A percentile compares a stretch with the other conserved stretches of the same genome.
These are phyloP conservation scores for Atrina japonica DNA, from an alignment of 2,888 invertebrate species.

Conservation along the genomic window DNA sequence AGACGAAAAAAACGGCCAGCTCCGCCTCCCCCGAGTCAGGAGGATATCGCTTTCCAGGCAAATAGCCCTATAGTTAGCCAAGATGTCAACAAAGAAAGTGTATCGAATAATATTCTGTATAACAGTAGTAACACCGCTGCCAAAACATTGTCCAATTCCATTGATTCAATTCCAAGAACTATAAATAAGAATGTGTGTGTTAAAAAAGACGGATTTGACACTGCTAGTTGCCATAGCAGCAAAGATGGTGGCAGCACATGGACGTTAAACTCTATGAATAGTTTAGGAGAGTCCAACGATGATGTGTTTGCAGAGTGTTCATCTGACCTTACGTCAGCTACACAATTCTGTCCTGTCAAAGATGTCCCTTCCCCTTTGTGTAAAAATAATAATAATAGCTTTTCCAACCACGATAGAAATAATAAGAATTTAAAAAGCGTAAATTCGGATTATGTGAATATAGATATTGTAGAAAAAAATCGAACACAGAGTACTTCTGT, in stretches of 20 bases:
- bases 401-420: background rate
- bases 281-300: conserved; percentile 58
- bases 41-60: background rate
- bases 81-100: conserved; percentile 6
- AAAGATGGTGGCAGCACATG: conserved; percentile 47
- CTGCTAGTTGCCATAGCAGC: conserved; percentile 42
- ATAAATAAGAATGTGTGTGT: background rate
- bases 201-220: conserved; percentile 9
- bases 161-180: conserved; percentile 22
- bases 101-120: background rate
- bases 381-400: conserved; percentile 11
- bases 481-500: conserved; percentile 68
- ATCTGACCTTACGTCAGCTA: background rate
- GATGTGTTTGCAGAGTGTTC: conserved; percentile 58
- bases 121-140: background rate
- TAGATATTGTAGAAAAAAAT: conserved; percentile 46
- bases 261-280: conserved; percentile 53
- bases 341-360: background rate
- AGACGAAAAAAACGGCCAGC: conserved; percentile 65
- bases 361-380: background rate
- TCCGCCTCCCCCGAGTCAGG: conserved; percentile 54
- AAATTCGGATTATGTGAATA: conserved; percentile 38
- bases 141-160: conserved; percentile 17
- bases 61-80: background rate
- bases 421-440: background rate